Base-by-base conservation (phyloP, 2,113 vertebrate species). In the Eurypyga helias region DNA sequence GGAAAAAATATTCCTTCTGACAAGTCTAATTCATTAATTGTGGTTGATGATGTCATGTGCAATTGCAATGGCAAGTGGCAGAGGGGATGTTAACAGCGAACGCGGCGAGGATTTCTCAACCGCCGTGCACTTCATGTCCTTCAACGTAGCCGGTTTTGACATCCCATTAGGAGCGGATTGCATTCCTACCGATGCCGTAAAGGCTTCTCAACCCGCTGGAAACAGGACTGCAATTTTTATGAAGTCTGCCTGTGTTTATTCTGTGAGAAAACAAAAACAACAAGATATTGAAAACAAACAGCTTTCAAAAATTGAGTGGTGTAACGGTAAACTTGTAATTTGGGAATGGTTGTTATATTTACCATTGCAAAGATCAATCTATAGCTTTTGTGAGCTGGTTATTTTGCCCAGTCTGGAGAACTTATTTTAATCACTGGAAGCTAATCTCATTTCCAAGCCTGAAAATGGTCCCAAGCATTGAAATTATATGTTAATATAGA, bases 401-500 rank as follows among this genome's bases (percentile, higher is more conserved):
- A 62, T 94, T 92, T 95, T 55, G 80, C 93, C 80, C 60, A 36
- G 89, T 36, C 91, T 95, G 86, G 80, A 91, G 87, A 96, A 95
- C 86, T 96, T 96, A 83, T 55, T 96, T 96, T 96, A 95, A 94
- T 97, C 94, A 92, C 91, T 96, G 85, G 77, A 92, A 88, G 87
- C 91, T 95, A 92, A 95, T 97, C 80, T 96, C 80, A 94, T 97
- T 96, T 96, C 93, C 81, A 81, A 91, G 95, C 69, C 80, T 91
- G 93, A 78, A 95, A 96, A 94, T 8, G 77, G 60, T 87, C 89
- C 93, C 87, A 97, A 96, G 96, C 96, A 94, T 96, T 96, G 93
- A 96, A 97, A 96, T 97, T 94, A 97, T 92, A 96, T 96, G 96
- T 95, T 96, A 97, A 97, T 97, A 89, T 78, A 84, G 72, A 7